Evolutionary conservation across 2,797 vertebrate species (phyloP), one percentile per base, ranked within the genome.

Genomic region (Gymnothorax javanicus): DNA sequence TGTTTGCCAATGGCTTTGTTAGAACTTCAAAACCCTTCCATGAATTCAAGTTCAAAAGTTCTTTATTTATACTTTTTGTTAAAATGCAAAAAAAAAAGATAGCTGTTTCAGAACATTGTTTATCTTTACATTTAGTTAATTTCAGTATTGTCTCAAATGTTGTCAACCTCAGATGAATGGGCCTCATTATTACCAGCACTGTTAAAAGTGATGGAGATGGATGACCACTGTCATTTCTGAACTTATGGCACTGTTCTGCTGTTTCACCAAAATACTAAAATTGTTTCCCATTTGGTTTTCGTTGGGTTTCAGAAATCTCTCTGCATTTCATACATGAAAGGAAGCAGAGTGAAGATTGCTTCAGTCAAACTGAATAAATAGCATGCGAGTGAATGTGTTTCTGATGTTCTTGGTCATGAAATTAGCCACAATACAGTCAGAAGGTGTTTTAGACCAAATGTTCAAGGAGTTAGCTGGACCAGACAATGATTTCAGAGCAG

Each of bases 1-100:
- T 73, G 62, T 62, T 62, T 62, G 84, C 77, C 85, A 86, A 83
- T 64, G 77, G 43, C 86, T 86, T 81, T 85, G 86, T 86, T 67
- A 64, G 84, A 59, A 69, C 77, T 85, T 87, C 77, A 79, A 52
- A 67, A 73, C 56, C 57, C 56, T 83, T 43, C 81, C 43, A 62
- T 85, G 54, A 50, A 52, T 43, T 50, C 7, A 85, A 33, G 64
- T 17, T 71, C 75, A n/a, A 23, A 13, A 81, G 79, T 81, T 82
- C 25, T 82, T 8, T 81, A 73, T 7, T 60, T 62, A 23, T 85
- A 17, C 54, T 43, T 82, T 73, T 75, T 85, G 15, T 27, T 62
- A 57, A 17, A 54, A 57, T 20, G 43, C 43, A 9, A 54, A 17
- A 50, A 57, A 58, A 20, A 58, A 2, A 17, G 43, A 60, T 83